phyloP scores from a whole-genome alignment of 2,797 vertebrate species.

The Calcarius lapponicus region DNA sequence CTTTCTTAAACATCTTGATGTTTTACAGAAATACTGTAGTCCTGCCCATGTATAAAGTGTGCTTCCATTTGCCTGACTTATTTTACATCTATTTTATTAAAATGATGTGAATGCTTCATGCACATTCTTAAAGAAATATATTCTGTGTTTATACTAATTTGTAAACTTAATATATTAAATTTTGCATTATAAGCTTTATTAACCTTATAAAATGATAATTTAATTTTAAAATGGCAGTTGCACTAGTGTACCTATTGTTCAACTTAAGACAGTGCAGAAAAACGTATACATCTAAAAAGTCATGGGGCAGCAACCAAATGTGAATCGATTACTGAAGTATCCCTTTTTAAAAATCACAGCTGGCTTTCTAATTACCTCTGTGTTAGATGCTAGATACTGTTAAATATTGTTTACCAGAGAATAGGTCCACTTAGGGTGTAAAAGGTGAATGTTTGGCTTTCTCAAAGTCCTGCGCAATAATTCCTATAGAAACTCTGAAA shows the following conservation, averaged over 20 bases:
- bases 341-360: background rate
- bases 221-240: background rate
- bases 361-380: background rate
- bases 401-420: conserved; percentile 39
- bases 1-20: background rate
- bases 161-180: background rate
- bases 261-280: background rate
- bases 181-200: background rate
- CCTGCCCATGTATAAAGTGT: background rate
- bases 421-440: background rate
- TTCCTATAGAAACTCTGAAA: conserved; percentile 58
- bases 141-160: background rate
- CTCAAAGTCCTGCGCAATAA: conserved; percentile 41
- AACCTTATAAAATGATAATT: background rate
- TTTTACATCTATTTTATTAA: background rate
- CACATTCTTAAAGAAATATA: background rate
- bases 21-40: background rate
- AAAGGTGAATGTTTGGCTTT: conserved; percentile 23
- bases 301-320: background rate
- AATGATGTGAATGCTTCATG: background rate
- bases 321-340: background rate
- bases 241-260: background rate
- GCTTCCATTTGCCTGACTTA: background rate
- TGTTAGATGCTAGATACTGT: background rate
- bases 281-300: background rate